Evolutionary conservation across 2,113 vertebrate genomes (phyloP), one percentile per base, ranked within the genome.

Genomic region (Campylomormyrus numenius): DNA sequence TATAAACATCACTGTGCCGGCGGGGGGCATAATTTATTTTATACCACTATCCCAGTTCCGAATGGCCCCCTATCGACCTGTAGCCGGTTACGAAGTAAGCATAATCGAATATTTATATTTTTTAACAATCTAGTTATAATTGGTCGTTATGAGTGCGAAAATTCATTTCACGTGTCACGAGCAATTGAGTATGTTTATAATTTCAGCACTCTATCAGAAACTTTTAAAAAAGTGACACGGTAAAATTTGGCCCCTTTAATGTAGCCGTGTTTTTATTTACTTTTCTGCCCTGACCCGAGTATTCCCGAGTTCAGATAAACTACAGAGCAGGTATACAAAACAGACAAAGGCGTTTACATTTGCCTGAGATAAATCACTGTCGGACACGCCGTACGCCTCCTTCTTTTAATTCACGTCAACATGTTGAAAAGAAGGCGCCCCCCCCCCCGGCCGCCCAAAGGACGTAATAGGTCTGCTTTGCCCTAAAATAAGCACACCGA

Each of bases 291-390:
- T 88, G 89, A 90, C 89, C 85, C 39, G 21, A 13, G n/a, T 70
- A 49, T 84, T 87, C 85, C 56, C 53, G n/a, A 50, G 84, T 70
- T 85, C 53, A 90, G 89, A 90, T 87, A 90, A 49, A 74, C 15
- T 45, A 87, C 83, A 46, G 83, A n/a, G 21, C 83, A 85, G 83
- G 45, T 48, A 48, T 46, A 80, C 31, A 39, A 80, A 39, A 80
- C 19, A 48, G 83, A 85, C 35, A n/a, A 48, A 70, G 62, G n/a
- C 70, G 46, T 88, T 80, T 87, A 62, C 58, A 56, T 88, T 90
- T 48, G 83, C 58, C 48, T 88, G 10, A 52, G 66, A 88, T 90
- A 56, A 58, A 48, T 46, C 84, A 52, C 66, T 27, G 84, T 86
- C 46, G n/a, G 46, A 86, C 46, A 49, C 9, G 84, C 42, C 84